These are phyloP conservation scores for Dolomedes plantarius DNA, from an alignment of 2,888 invertebrate species.

Conservation along the genomic window DNA sequence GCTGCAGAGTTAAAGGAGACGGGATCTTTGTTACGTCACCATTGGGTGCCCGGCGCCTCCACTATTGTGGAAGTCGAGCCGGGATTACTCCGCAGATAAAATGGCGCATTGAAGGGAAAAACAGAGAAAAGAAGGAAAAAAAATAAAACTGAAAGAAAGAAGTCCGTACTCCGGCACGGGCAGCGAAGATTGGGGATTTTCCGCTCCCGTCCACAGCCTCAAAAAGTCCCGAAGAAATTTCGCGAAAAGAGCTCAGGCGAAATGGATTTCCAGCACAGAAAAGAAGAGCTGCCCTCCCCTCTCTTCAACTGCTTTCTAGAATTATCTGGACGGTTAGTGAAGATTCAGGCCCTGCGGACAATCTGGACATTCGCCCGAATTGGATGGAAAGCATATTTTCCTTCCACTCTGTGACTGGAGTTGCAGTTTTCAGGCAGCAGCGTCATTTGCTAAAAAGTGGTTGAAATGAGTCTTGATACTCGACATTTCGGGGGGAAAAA, in stretches of 20 bases:
- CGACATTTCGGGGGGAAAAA: not conserved
- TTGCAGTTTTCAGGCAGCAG: conserved; percentile 52
- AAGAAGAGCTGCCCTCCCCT: not conserved
- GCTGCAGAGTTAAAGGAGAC: conserved; percentile 53
- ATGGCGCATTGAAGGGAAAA: conserved; percentile 65
- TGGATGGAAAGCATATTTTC: conserved; percentile 63
- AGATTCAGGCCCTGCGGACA: conserved; percentile 62
- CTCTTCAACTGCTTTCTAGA: conserved; percentile 19
- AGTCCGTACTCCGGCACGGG: conserved; percentile 46
- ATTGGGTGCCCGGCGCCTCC: conserved; percentile 39
- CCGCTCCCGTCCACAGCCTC: conserved; percentile 44
- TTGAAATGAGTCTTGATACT: conserved; percentile 28
- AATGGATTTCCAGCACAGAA: conserved; percentile 60
- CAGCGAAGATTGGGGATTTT: conserved; percentile 70
- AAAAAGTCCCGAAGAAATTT: conserved; percentile 67
- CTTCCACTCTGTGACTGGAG: conserved; percentile 49
- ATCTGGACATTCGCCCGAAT: conserved; percentile 62
- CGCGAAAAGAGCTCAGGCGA: conserved; percentile 57
- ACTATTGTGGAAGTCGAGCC: conserved; percentile 54
- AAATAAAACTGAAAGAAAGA: conserved; percentile 25
- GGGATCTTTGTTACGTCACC: conserved; percentile 68
- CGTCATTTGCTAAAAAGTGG: conserved; percentile 50
- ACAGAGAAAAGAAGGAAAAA: conserved; percentile 57
- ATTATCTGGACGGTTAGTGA: conserved; percentile 67
- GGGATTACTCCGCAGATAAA: conserved; percentile 69